These are phyloP conservation scores for Chrysomela aeneicollis DNA, from an alignment of 2,888 invertebrate species.

Conservation along the genomic window DNA sequence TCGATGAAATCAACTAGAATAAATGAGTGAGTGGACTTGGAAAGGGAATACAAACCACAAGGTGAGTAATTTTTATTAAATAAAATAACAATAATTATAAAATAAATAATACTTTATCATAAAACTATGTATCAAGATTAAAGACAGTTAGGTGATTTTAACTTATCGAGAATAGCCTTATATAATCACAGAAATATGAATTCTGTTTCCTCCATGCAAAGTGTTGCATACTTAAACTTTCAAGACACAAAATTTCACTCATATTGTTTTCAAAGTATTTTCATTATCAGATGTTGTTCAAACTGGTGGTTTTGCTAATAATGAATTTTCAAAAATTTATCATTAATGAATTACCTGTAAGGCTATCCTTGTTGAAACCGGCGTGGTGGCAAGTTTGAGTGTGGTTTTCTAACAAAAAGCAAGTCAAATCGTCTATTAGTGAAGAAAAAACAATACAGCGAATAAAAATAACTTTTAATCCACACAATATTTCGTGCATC, in stretches of 20 bases:
- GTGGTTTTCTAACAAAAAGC: constrained; percentile 61
- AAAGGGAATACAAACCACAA: constrained; percentile 27
- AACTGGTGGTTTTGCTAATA: constrained; percentile 60
- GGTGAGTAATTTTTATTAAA: constrained; percentile 38
- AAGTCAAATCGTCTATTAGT: constrained; percentile 36
- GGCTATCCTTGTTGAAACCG: constrained; percentile 69
- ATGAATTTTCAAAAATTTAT: constrained; percentile 36
- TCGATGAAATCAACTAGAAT: no score
- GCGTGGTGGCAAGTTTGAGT: constrained; percentile 65
- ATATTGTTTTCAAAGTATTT: no score
- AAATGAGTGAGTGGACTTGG: background rate
- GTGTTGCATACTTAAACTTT: no score
- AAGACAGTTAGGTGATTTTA: constrained; percentile 27
- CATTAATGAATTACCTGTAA: constrained; percentile 69
- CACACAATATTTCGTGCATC: constrained; percentile 1
- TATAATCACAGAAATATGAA: constrained; percentile 18
- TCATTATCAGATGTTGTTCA: no score
- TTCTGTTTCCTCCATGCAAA: no score
- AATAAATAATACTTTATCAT: constrained; percentile 14
- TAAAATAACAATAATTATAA: constrained; percentile 36
- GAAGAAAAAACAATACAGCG: constrained; percentile 29
- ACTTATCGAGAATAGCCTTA: constrained; percentile 25
- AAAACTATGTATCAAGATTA: constrained; percentile 26
- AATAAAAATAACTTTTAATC: constrained; percentile 1
- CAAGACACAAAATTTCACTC: no score